These are phyloP conservation scores for Hirtodrosophila cameraria DNA, from an alignment of 2,888 invertebrate species.

Conservation along the genomic window DNA sequence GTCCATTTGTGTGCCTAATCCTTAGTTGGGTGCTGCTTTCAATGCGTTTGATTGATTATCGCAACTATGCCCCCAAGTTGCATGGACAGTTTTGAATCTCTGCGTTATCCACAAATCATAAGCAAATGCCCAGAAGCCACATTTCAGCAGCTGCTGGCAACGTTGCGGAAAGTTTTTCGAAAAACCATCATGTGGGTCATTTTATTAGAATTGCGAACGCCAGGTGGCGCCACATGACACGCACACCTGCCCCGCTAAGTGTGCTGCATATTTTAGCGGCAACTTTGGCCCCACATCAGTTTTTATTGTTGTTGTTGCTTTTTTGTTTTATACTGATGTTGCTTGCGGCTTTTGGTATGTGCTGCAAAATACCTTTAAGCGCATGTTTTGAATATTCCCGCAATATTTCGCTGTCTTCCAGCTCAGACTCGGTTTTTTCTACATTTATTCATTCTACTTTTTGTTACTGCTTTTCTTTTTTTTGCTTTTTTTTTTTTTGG, in stretches of 20 bases:
- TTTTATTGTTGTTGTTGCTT: constrained; percentile 23
- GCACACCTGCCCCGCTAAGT: constrained; percentile 59
- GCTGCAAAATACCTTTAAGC: constrained; percentile 71
- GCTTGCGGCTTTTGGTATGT: constrained; percentile 45
- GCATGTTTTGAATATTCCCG: constrained; percentile 79
- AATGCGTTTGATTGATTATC: constrained; percentile 52
- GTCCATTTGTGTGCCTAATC: constrained; percentile 26
- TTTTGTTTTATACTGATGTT: constrained; percentile 19
- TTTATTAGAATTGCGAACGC: constrained; percentile 28
- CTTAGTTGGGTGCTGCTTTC: constrained; percentile 18
- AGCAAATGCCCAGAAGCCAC: constrained; percentile 53
- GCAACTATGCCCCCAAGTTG: constrained; percentile 3
- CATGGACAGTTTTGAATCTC: constrained; percentile 1
- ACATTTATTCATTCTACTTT: constrained; percentile 8
- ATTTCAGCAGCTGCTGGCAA: too few relatives aligned
- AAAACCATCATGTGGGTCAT: constrained; percentile 42
- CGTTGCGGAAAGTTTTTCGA: constrained; percentile 20
- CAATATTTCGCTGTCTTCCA: constrained; percentile 60
- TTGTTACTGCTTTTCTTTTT: too few relatives aligned
- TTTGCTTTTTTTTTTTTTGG: constrained; percentile 1
- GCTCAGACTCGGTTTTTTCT: constrained; percentile 32
- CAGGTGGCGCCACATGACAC: constrained; percentile 68
- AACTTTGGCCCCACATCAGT: constrained; percentile 46
- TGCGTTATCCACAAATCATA: constrained; percentile 54
- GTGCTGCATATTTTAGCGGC: constrained; percentile 64